Evolutionary conservation across 1,140 invertebrate species (phyloP).

Genomic region (Drosophila kurseongensis): DNA sequence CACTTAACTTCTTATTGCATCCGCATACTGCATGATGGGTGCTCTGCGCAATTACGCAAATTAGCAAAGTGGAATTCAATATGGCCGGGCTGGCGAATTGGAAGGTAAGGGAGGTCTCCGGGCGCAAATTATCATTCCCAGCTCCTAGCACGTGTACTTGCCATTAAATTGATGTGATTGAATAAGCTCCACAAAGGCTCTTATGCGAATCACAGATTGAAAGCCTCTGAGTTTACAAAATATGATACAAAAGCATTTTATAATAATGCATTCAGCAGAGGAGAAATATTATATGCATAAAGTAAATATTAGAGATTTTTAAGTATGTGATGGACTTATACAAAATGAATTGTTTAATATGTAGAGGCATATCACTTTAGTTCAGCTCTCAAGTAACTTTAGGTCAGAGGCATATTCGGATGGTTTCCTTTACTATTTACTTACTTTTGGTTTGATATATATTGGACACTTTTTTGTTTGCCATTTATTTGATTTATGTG

Average conservation of each 20-base stretch:
- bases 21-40: conserved; percentile 27
- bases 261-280: not conserved
- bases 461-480: conserved; percentile 41
- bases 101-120: conserved; percentile 7
- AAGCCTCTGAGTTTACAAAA: not conserved
- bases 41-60: conserved; percentile 75
- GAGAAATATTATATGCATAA: too few species aligned
- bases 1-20: not conserved
- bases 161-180: conserved; percentile 37
- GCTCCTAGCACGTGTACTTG: conserved; percentile 56
- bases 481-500: conserved; percentile 72
- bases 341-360: too few species aligned
- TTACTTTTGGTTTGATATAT: conserved; percentile 20
- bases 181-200: conserved; percentile 44
- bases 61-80: conserved; percentile 75
- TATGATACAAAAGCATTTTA: not conserved
- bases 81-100: conserved; percentile 55
- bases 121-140: conserved; percentile 46
- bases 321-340: too few species aligned
- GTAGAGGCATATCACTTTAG: too few species aligned
- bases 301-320: too few species aligned
- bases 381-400: too few species aligned
- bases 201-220: not conserved
- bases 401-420: conserved; percentile 8
- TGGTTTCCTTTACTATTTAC: not conserved